Evolutionary conservation across 1,140 invertebrate genomes (phyloP).

Genomic region (Drosophila pandora): DNA sequence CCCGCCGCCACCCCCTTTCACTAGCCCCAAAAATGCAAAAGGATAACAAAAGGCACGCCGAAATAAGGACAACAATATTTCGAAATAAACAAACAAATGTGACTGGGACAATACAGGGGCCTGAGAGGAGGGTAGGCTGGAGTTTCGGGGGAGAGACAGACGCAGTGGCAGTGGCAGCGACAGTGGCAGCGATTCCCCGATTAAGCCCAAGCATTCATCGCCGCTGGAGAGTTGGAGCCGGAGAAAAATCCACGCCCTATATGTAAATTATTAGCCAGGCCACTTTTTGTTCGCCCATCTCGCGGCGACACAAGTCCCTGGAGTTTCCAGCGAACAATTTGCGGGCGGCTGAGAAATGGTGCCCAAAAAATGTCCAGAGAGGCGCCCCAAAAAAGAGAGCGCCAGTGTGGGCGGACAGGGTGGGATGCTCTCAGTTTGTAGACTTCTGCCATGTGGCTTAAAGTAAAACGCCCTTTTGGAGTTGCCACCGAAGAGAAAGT

Average conservation of each 20-base stretch:
- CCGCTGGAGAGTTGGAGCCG: conserved; percentile 49
- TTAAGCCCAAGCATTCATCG: conserved; percentile 52
- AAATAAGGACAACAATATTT: conserved; percentile 81
- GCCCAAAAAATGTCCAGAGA: conserved; percentile 36
- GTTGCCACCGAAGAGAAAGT: conserved; percentile 49
- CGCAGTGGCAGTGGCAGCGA: neutral
- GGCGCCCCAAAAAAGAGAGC: conserved; percentile 6
- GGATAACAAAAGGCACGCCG: conserved; percentile 66
- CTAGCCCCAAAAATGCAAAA: conserved; percentile 35
- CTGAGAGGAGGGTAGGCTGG: neutral
- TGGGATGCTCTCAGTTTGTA: conserved; percentile 38
- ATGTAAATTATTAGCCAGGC: conserved; percentile 83
- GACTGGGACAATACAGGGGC: conserved; percentile 15
- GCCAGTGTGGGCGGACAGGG: conserved; percentile 8
- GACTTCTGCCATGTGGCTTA: conserved; percentile 53
- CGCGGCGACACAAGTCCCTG: conserved; percentile 55
- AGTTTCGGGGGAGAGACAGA: neutral
- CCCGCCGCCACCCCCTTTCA: neutral
- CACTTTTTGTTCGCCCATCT: conserved; percentile 65
- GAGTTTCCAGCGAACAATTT: conserved; percentile 63
- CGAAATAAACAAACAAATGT: conserved; percentile 80
- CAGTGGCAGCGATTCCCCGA: conserved; percentile 26
- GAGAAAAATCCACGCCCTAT: conserved; percentile 81
- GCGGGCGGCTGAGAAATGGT: conserved; percentile 50
- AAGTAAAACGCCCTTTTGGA: conserved; percentile 78